A percentile compares a stretch with the other conserved stretches of the same genome.
Conservation (phyloP, 2,113 vertebrate genomes). For the Heterochromis multidens region DNA sequence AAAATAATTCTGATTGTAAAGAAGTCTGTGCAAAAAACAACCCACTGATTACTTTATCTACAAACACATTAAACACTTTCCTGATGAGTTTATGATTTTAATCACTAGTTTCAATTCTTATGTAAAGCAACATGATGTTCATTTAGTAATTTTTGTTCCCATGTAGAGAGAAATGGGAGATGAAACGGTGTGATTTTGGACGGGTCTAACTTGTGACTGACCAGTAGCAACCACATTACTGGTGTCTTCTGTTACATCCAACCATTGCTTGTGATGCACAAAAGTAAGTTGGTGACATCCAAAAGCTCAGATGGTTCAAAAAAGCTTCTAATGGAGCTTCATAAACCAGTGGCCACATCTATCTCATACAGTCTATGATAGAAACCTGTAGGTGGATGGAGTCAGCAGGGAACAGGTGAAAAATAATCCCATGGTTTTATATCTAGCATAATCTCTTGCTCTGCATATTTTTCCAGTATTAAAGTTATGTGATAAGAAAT, state of each 20-base stretch:
- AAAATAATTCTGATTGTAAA: background rate
- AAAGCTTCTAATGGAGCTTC: background rate
- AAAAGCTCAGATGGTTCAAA: background rate
- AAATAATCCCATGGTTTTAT: background rate
- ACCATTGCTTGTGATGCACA: background rate
- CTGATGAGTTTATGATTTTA: background rate
- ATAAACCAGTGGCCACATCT: background rate
- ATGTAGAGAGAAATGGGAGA: background rate
- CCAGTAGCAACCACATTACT: background rate
- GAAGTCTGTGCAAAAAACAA: background rate
- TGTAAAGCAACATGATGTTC: fast-evolving
- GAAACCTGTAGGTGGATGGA: fast-evolving
- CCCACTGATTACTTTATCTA: background rate
- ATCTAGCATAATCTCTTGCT: background rate
- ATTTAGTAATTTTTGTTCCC: background rate
- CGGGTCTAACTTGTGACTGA: background rate
- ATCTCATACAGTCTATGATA: background rate
- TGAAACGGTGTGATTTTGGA: background rate
- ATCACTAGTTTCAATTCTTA: background rate
- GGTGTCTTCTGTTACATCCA: background rate
- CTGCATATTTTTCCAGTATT: background rate
- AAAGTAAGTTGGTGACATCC: background rate
- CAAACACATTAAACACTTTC: background rate
- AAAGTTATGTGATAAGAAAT: background rate
- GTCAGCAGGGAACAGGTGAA: background rate